These are phyloP conservation scores for Pycnonotus jocosus DNA, from an alignment of 2,113 vertebrate species.

Conservation along the genomic window DNA sequence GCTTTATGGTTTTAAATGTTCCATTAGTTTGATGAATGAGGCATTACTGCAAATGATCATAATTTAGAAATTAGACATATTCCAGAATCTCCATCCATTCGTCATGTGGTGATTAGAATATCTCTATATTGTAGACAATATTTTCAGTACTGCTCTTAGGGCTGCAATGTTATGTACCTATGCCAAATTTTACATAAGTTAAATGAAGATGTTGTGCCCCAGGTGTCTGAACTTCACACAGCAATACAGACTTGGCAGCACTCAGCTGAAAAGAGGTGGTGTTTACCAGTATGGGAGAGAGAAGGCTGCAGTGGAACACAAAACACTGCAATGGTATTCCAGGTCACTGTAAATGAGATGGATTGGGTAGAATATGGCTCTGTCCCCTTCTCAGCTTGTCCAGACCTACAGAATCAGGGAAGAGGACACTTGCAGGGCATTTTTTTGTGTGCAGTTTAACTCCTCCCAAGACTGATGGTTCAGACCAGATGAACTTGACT, in stretches of 20 bases:
- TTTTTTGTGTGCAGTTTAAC: neutral
- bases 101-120: neutral
- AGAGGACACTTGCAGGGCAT: neutral
- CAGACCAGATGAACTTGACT: neutral
- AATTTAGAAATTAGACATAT: neutral
- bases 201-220: neutral
- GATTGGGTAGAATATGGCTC: neutral
- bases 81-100: neutral
- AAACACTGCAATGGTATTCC: neutral
- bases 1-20: neutral
- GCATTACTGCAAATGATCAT: neutral
- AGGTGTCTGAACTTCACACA: neutral
- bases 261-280: neutral
- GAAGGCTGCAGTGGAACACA: neutral
- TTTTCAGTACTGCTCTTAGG: neutral
- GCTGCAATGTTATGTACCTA: neutral
- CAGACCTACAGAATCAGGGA: neutral
- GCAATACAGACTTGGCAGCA: neutral
- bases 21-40: neutral
- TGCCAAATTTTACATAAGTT: neutral
- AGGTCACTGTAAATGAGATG: neutral
- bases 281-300: neutral
- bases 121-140: neutral
- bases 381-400: neutral
- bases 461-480: neutral